Evolutionary conservation across 2,888 invertebrate species (phyloP), one percentile per base, ranked within the genome.

Genomic region (Trachelus tabidus): DNA sequence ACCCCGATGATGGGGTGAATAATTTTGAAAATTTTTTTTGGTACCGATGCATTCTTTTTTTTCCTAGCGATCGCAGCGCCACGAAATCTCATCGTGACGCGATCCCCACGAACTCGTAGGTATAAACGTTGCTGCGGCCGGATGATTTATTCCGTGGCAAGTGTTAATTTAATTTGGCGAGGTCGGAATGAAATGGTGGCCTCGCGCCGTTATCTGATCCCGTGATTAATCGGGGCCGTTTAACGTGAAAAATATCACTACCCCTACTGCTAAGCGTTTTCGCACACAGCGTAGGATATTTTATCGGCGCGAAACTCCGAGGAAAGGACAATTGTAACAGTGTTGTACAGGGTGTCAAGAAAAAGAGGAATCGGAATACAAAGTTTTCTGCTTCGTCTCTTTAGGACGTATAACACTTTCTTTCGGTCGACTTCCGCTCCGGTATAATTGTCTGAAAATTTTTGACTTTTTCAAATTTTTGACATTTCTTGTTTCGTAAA

Each of bases 81-180:
- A 56, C 56, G 56, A 56, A 56, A 56, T 56, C 56, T 56, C 56
- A 56, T 23, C 23, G 56, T 23, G 23, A 23, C 56, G 23, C 9
- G 9, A 56, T 0, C 23, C 56, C 56, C 56, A 23, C 1, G 56
- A 23, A 56, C 71, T 71, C 33, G 34, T 23, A n/a, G 12, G 3
- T 76, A 76, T 35, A 69, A 68, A 12, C 34, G 69, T 33, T 35
- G 23, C 34, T 69, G 31, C 69, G 40, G n/a, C 68, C 11, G n/a
- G 74, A 77, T 77, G 77, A 77, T 77, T 77, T 75, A 77, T 77
- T 77, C 69, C 75, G 75, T 69, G 77, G 77, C 77, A 75, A 77
- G 77, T 77, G 77, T 77, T 77, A 77, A 77, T 77, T 77, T 77
- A 77, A 77, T 77, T 77, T 77, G 71, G 77, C 75, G 77, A 75